Conservation (phyloP, 1,140 invertebrate genomes). For the Saccostrea cuccullata region DNA sequence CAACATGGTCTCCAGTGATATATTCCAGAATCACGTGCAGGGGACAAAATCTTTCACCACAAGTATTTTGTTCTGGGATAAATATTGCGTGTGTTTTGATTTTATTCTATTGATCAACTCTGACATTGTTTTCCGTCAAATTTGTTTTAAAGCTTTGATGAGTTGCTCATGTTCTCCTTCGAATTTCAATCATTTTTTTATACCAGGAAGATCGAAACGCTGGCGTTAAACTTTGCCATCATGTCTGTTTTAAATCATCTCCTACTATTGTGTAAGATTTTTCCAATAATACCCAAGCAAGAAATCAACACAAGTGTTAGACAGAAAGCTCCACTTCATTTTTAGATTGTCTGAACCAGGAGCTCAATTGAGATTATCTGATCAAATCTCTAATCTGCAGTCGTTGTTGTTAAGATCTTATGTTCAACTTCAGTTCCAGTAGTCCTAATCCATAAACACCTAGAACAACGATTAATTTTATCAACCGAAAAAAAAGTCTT, state of each 20-base stretch:
- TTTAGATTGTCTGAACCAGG: no score
- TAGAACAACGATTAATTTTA: no score
- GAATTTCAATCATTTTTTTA: not conserved
- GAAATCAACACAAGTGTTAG: not conserved
- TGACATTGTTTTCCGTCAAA: not conserved
- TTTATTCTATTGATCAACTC: constrained; percentile 12
- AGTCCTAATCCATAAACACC: no score
- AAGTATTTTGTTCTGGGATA: not conserved
- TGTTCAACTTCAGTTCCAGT: no score
- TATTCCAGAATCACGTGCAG: constrained; percentile 20
- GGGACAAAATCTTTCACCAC: not conserved
- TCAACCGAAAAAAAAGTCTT: no score
- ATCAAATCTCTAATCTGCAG: no score
- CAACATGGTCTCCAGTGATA: constrained; percentile 4
- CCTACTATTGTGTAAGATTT: not conserved
- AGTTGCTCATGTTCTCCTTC: constrained; percentile 13
- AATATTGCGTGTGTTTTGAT: constrained; percentile 7
- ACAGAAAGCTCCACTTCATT: no score
- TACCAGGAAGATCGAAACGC: not conserved
- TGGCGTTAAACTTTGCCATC: not conserved
- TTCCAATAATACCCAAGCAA: not conserved
- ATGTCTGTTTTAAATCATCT: not conserved
- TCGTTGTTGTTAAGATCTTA: no score
- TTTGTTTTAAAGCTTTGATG: constrained; percentile 14
- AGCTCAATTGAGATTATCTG: no score